phyloP scores from a whole-genome alignment of 2,797 vertebrate genomes.

The Ispidina lecontei region DNA sequence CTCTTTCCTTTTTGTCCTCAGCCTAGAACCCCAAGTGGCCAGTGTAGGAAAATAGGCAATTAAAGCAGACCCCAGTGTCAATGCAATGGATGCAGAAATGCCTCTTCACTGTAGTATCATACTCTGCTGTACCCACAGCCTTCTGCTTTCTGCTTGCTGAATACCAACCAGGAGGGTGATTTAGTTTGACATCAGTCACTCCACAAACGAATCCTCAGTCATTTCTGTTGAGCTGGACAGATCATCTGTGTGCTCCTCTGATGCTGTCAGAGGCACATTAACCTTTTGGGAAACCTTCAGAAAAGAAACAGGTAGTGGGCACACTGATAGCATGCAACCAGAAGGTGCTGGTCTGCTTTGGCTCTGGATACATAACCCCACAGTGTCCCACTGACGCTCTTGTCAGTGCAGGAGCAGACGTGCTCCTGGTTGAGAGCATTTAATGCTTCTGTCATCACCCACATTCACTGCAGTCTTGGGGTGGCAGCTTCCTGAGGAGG shows the following conservation, averaged over 20 bases:
- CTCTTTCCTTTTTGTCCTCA: background rate
- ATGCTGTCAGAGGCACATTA: background rate
- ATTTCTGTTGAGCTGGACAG: background rate
- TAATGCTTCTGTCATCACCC: background rate
- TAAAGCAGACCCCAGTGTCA: background rate
- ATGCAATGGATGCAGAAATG: background rate
- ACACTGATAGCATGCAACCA: rapidly evolving
- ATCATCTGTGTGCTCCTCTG: background rate
- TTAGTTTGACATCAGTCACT: background rate
- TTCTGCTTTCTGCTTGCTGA: background rate
- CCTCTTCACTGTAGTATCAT: background rate
- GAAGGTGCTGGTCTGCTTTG: background rate
- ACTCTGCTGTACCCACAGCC: rapidly evolving
- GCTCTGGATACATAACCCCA: rapidly evolving
- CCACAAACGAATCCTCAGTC: background rate
- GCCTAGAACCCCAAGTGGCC: background rate
- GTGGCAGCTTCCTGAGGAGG: rapidly evolving
- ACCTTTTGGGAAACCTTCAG: background rate
- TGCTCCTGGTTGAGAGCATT: background rate
- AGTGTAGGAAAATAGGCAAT: background rate
- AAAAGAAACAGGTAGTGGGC: background rate
- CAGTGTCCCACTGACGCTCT: rapidly evolving
- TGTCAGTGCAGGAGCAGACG: rapidly evolving
- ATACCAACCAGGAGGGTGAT: background rate
- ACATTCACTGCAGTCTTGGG: rapidly evolving